Percentiles rank a stretch among this genome's conserved stretches.
phyloP scores from a whole-genome alignment of 92 coral and sea anemone species.

The Nematostella vectensis region DNA sequence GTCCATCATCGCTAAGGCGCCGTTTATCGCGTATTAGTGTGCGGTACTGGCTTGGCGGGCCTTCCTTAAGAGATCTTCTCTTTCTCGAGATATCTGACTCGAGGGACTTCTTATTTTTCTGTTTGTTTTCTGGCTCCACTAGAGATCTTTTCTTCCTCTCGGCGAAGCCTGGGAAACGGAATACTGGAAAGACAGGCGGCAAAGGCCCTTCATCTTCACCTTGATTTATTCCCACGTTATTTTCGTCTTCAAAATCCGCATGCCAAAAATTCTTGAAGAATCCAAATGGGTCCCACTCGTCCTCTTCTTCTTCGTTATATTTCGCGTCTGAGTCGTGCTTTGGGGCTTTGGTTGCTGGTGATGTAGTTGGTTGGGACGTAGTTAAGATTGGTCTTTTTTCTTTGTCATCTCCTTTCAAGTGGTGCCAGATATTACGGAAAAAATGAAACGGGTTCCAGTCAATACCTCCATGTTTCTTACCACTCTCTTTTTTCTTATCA shows the following conservation, averaged over 20 bases:
- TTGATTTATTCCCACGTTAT: conserved; percentile 7
- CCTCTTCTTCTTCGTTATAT: background rate
- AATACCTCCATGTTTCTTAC: too few relatives aligned
- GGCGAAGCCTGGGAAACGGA: conserved; percentile 10
- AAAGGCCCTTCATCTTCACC: conserved; percentile 14
- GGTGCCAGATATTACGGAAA: background rate
- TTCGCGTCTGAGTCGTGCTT: background rate
- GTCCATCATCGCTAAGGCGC: conserved; percentile 11
- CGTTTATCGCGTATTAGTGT: conserved; percentile 10
- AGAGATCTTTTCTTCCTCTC: conserved; percentile 18
- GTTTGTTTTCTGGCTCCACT: conserved; percentile 2
- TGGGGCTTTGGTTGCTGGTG: background rate
- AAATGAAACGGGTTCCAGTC: background rate
- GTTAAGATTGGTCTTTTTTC: too few relatives aligned
- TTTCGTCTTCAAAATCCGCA: conserved; percentile 10
- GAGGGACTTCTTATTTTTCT: background rate
- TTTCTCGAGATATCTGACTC: background rate
- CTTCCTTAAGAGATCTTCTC: too few relatives aligned
- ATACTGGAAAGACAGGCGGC: conserved; percentile 26
- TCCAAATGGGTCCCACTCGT: background rate
- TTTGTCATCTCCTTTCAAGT: background rate
- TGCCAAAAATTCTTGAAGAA: conserved; percentile 15
- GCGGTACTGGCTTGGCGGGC: background rate
- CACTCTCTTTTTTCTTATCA: too few relatives aligned
- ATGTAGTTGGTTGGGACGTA: background rate